Conservation (phyloP, 1,140 invertebrate genomes). For the Camponotus vicinus region DNA sequence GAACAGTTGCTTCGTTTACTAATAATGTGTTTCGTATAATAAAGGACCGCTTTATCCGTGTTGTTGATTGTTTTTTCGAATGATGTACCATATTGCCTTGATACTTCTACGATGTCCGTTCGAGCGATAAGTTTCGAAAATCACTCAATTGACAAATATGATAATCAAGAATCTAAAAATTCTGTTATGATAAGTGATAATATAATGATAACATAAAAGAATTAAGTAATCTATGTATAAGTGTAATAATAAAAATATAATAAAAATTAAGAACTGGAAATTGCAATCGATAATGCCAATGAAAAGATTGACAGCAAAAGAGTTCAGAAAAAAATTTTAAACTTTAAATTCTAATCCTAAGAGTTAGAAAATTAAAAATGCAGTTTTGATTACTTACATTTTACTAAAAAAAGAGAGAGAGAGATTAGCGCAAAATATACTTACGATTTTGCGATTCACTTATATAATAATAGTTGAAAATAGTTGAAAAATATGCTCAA, state of each 20-base stretch:
- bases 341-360: conserved; percentile 8
- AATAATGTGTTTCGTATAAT: conserved; percentile 86
- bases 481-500: not conserved
- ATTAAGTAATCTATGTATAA: too few relatives aligned
- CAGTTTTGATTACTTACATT: not conserved
- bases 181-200: not conserved
- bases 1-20: conserved; percentile 90
- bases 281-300: too few relatives aligned
- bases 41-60: conserved; percentile 80
- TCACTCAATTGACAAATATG: not conserved
- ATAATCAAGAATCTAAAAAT: not conserved
- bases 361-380: not conserved
- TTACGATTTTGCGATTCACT: not conserved
- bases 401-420: not conserved
- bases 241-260: too few relatives aligned
- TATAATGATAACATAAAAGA: too few relatives aligned
- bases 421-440: not conserved
- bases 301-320: not conserved
- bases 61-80: conserved; percentile 78
- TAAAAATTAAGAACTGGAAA: too few relatives aligned
- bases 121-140: not conserved
- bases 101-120: conserved; percentile 31
- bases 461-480: conserved; percentile 21
- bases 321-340: not conserved
- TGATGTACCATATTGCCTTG: conserved; percentile 53